phyloP scores from a whole-genome alignment of 2,797 vertebrate genomes.

The Pantherophis vulpinus region DNA sequence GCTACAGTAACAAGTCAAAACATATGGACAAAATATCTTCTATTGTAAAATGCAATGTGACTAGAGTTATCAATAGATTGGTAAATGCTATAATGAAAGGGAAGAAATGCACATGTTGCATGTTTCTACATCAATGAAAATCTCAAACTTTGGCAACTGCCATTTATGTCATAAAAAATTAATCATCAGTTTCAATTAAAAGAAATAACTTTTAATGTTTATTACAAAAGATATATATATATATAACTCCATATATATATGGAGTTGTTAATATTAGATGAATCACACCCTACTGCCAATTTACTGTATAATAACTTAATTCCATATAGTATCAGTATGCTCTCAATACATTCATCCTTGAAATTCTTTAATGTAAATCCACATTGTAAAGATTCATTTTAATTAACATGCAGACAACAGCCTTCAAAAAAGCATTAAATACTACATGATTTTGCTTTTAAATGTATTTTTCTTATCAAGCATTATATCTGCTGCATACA shows the following conservation, averaged over 20 bases:
- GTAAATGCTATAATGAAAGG: slow-evolving; percentile 22
- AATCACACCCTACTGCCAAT: slow-evolving; percentile 5
- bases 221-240: slow-evolving; percentile 6
- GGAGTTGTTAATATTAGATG: slow-evolving; percentile 16
- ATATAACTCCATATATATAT: no score
- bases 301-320: slow-evolving; percentile 16
- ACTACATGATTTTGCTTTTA: slow-evolving; percentile 52
- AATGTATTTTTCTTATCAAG: slow-evolving; percentile 41
- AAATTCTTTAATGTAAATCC: slow-evolving; percentile 41
- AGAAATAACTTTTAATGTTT: slow-evolving; percentile 13
- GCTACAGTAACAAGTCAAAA: not conserved
- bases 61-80: not conserved
- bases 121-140: slow-evolving; percentile 14
- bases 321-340: not conserved
- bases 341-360: slow-evolving; percentile 7
- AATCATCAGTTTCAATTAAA: slow-evolving; percentile 14
- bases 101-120: not conserved
- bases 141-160: not conserved
- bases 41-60: not conserved
- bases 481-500: slow-evolving; percentile 18
- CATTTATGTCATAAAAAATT: not conserved
- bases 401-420: slow-evolving; percentile 51
- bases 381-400: slow-evolving; percentile 51
- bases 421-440: slow-evolving; percentile 45
- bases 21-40: not conserved